Evolutionary conservation across 2,113 vertebrate genomes (phyloP).

Genomic region (Siniperca chuatsi): DNA sequence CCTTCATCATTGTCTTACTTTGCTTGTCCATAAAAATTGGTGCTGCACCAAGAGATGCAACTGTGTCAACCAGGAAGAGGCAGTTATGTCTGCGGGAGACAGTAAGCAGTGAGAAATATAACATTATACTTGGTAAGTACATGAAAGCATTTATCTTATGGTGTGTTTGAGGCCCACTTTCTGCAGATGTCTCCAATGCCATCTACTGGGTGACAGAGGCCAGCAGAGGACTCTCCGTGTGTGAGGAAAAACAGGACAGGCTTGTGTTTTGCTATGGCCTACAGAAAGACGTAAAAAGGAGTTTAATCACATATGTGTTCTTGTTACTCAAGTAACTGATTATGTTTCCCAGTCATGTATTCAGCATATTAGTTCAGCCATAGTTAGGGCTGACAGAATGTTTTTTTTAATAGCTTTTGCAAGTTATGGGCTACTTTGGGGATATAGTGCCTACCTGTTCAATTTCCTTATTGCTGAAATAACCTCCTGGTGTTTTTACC

Average conservation of each 20-base stretch:
- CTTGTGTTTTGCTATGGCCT: conserved; percentile 90
- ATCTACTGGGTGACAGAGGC: conserved; percentile 91
- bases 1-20: conserved; percentile 83
- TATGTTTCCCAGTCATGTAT: not conserved
- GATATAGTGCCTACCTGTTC: conserved; percentile 85
- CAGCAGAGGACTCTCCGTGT: conserved; percentile 94
- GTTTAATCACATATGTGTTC: not conserved
- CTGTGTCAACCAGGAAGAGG: conserved; percentile 93
- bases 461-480: conserved; percentile 88
- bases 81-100: conserved; percentile 87
- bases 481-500: conserved; percentile 87
- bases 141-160: not conserved
- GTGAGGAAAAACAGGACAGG: conserved; percentile 93
- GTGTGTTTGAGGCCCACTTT: conserved; percentile 82
- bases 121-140: not conserved
- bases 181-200: conserved; percentile 92
- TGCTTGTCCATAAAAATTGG: conserved; percentile 97
- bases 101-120: not conserved
- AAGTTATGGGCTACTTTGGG: not conserved
- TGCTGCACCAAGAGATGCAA: conserved; percentile 92
- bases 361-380: not conserved
- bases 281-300: not conserved
- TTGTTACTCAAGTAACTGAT: too few species aligned
- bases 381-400: too few species aligned
- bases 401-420: not conserved